Evolutionary conservation across 2,797 vertebrate species (phyloP).

Genomic region (Esox lucius): DNA sequence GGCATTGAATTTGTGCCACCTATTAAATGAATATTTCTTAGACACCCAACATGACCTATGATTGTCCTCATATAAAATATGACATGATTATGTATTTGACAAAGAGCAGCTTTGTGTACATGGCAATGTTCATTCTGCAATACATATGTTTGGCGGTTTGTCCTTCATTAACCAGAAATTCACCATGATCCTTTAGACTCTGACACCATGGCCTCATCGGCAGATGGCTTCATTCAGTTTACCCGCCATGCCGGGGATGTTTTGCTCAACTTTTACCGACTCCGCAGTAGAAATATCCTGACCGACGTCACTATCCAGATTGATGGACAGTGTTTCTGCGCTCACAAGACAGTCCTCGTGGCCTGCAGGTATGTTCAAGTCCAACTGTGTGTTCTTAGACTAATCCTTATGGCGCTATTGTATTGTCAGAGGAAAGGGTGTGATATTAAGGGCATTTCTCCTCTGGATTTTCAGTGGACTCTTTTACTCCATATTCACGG

Average conservation of each 20-base stretch:
- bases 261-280: conserved; percentile 93
- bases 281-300: conserved; percentile 89
- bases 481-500: conserved; percentile 95
- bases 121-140: conserved; percentile 1
- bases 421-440: background rate
- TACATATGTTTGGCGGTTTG: background rate
- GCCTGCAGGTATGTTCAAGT: conserved; percentile 89
- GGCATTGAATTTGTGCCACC: conserved; percentile 49
- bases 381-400: background rate
- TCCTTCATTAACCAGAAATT: background rate
- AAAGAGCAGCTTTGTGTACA: background rate
- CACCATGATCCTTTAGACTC: conserved; percentile 46
- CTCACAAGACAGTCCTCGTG: conserved; percentile 94
- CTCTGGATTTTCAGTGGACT: conserved; percentile 78
- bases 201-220: conserved; percentile 82
- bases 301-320: conserved; percentile 91
- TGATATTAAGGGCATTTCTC: background rate
- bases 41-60: conserved; percentile 14
- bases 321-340: conserved; percentile 86
- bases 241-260: conserved; percentile 93
- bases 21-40: conserved; percentile 22
- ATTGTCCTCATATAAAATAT: background rate
- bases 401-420: background rate
- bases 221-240: conserved; percentile 96
- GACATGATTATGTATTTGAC: background rate